These are phyloP conservation scores for Heliconius congener DNA, from an alignment of 1,140 invertebrate genomes.

Conservation along the genomic window DNA sequence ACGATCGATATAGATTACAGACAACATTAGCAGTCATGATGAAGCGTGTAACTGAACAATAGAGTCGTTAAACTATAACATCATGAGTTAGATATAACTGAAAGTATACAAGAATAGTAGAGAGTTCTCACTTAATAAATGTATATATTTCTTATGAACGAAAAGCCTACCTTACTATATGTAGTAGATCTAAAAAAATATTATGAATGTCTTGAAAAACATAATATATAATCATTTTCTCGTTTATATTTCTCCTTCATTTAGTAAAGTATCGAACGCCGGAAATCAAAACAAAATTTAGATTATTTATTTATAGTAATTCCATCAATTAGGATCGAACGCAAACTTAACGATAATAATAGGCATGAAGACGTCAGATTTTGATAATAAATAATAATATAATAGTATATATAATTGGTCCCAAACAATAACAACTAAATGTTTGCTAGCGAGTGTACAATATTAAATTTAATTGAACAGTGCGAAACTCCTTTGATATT, in stretches of 20 bases:
- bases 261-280: too few relatives aligned
- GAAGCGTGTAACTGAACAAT: not conserved
- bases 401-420: not conserved
- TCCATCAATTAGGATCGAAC: too few relatives aligned
- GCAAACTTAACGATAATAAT: too few relatives aligned
- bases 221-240: too few relatives aligned
- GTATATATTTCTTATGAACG: not conserved
- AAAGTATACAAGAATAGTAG: not conserved
- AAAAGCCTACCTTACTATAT: too few relatives aligned
- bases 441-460: constrained; percentile 8
- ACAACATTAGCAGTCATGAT: constrained; percentile 3
- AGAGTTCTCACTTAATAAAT: not conserved
- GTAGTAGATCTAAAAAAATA: too few relatives aligned
- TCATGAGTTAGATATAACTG: not conserved
- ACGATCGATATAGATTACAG: not conserved
- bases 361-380: too few relatives aligned
- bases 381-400: not conserved
- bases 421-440: not conserved
- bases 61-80: constrained; percentile 5
- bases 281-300: too few relatives aligned
- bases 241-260: too few relatives aligned
- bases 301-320: too few relatives aligned
- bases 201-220: too few relatives aligned
- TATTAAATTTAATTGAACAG: constrained; percentile 30
- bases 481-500: constrained; percentile 15